Percentiles rank a stretch among this genome's conserved stretches.
These are phyloP conservation scores for Merodon equestris DNA, from an alignment of 2,888 invertebrate genomes.

Conservation along the genomic window DNA sequence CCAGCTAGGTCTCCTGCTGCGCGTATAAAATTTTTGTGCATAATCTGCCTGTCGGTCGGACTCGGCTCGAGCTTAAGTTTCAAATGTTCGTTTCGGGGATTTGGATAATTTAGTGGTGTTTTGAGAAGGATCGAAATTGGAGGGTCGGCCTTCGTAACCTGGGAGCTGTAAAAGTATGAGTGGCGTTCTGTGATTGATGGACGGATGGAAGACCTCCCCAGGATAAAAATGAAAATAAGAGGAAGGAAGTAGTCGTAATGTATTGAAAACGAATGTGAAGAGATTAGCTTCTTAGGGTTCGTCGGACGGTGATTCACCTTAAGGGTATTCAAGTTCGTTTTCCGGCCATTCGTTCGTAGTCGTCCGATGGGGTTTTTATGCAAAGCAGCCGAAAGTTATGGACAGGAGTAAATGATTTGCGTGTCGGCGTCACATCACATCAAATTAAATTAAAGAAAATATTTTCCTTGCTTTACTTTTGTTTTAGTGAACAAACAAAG, in stretches of 20 bases:
- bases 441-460: background rate
- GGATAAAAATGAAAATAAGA: slow-evolving; percentile 40
- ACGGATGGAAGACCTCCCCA: slow-evolving; percentile 11
- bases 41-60: slow-evolving; percentile 11
- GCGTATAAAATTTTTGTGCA: slow-evolving; percentile 26
- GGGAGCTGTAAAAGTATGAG: slow-evolving; percentile 37
- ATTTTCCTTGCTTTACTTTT: too few species aligned
- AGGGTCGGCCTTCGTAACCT: slow-evolving; percentile 46
- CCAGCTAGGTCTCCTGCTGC: slow-evolving; percentile 22
- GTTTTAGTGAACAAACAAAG: too few species aligned
- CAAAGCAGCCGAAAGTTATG: slow-evolving; percentile 25
- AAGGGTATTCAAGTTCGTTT: slow-evolving; percentile 52
- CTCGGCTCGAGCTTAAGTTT: slow-evolving; percentile 40
- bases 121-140: slow-evolving; percentile 13
- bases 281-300: slow-evolving; percentile 11
- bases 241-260: slow-evolving; percentile 21
- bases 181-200: slow-evolving; percentile 39
- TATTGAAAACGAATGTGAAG: background rate
- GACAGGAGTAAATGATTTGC: background rate
- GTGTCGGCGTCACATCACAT: background rate
- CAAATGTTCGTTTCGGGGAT: slow-evolving; percentile 30
- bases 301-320: slow-evolving; percentile 45
- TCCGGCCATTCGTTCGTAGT: background rate
- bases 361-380: slow-evolving; percentile 44
- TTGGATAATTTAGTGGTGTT: slow-evolving; percentile 50